Evolutionary conservation across 1,140 invertebrate species (phyloP), one percentile per base, ranked within the genome.

Genomic region (Drosophila ambigua): DNA sequence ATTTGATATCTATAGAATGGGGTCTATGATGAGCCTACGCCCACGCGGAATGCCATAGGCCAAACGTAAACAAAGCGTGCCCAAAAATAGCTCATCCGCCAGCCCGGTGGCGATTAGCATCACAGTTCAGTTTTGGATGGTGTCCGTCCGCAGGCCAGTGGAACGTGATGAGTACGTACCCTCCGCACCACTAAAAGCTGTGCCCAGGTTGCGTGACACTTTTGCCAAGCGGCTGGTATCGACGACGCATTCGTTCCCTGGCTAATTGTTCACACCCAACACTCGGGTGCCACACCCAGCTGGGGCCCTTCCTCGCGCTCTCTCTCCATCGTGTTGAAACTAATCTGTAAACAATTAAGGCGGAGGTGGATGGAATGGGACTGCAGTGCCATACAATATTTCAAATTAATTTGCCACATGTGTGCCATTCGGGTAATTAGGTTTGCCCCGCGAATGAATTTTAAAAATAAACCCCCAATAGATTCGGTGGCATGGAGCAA

Each of bases 261-360:
- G 74, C 81, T 85, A 85, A 85, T 85, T 82, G 78, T 87, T 85
- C 78, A 87, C 81, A 85, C 81, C 77, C 81, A 74, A 41, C 68
- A 46, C 45, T 8, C 50, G 46, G 24, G 23, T 24, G 82, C 77
- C 81, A 81, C 81, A 77, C 82, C 81, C 81, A 62, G 58, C 26
- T 72, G 31, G 9, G 9, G 31, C 26, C 26, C 26, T 28, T 28
- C 26, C 26, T 28, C 26, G 1, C 26, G 8, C 31, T 11, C 31
- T 35, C 31, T 9, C 31, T 9, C 8, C 9, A 0, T 35, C 24
- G 9, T 55, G 46, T 53, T 76, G 80, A 77, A 87, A 87, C 77
- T 87, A 87, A 85, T 85, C 83, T 82, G 69, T 79, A 72, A 79
- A 78, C 83, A 85, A 85, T 85, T 87, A 88, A 68, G 74, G 43